Conservation (phyloP, 2,113 vertebrate species). For the Phyllostomus discolor region DNA sequence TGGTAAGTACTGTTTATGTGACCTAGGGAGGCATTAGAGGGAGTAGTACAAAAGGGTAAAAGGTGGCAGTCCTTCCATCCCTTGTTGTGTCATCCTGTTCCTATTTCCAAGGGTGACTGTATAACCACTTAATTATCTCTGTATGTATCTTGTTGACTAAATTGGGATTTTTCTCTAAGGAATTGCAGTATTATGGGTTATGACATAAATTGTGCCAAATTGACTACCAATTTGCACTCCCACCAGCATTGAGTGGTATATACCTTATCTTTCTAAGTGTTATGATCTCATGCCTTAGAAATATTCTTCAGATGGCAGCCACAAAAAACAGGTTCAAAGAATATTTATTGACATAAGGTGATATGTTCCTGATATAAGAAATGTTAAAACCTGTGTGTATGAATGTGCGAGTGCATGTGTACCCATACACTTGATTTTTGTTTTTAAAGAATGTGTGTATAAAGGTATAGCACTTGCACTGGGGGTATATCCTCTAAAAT, state of each 20-base stretch:
- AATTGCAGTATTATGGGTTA: neutral
- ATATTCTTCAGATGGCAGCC: neutral
- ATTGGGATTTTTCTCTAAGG: constrained; percentile 12
- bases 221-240: neutral
- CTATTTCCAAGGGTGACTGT: neutral
- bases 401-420: neutral
- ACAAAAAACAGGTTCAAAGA: constrained; percentile 1
- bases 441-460: neutral
- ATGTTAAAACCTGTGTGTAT: neutral
- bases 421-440: neutral
- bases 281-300: neutral
- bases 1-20: constrained; percentile 82
- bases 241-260: neutral
- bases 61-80: neutral
- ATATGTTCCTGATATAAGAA: neutral
- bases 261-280: neutral
- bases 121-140: neutral
- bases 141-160: neutral
- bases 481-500: neutral
- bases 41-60: neutral
- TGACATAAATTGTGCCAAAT: neutral
- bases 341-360: neutral
- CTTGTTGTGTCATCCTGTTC: neutral
- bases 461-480: neutral
- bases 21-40: neutral